phyloP scores from a whole-genome alignment of 2,113 vertebrate species.

The Murina feae region DNA sequence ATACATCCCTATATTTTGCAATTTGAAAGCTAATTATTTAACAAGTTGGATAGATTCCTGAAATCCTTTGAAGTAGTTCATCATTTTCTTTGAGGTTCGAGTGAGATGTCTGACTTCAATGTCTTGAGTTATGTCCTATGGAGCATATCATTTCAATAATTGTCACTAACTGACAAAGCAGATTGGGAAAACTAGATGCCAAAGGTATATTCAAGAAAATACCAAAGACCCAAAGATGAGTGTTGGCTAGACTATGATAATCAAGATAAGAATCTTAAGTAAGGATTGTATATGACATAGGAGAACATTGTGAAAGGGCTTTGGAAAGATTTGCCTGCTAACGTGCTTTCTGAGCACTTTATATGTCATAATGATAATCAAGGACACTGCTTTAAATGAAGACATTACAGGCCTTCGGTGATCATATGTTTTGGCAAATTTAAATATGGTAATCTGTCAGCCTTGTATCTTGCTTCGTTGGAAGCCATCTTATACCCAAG shows the following conservation, averaged over 20 bases:
- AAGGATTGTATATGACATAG: slow-evolving; percentile 58
- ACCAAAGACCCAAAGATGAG: slow-evolving; percentile 81
- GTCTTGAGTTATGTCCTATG: slow-evolving; percentile 19
- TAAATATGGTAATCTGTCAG: slow-evolving; percentile 41
- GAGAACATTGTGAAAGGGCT: slow-evolving; percentile 46
- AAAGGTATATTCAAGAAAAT: slow-evolving; percentile 78
- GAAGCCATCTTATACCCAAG: slow-evolving; percentile 34
- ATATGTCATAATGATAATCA: neutral
- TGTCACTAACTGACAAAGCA: slow-evolving; percentile 51
- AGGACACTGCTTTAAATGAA: neutral
- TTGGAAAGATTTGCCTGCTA: neutral
- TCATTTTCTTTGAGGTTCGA: slow-evolving; percentile 53
- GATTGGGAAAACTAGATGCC: slow-evolving; percentile 75
- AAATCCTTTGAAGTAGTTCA: slow-evolving; percentile 25
- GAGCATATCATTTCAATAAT: slow-evolving; percentile 19
- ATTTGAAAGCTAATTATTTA: slow-evolving; percentile 56
- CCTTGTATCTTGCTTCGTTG: slow-evolving; percentile 22
- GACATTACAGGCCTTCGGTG: slow-evolving; percentile 4
- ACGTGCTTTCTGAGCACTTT: neutral
- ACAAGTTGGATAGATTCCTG: slow-evolving; percentile 7
- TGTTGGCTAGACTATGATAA: slow-evolving; percentile 47
- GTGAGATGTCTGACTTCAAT: slow-evolving; percentile 36
- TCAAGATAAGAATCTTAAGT: slow-evolving; percentile 63
- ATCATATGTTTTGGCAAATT: slow-evolving; percentile 26
- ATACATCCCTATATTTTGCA: slow-evolving; percentile 36